Conservation (phyloP, 2,888 invertebrate genomes). For the Dicroscelio sp. region DNA sequence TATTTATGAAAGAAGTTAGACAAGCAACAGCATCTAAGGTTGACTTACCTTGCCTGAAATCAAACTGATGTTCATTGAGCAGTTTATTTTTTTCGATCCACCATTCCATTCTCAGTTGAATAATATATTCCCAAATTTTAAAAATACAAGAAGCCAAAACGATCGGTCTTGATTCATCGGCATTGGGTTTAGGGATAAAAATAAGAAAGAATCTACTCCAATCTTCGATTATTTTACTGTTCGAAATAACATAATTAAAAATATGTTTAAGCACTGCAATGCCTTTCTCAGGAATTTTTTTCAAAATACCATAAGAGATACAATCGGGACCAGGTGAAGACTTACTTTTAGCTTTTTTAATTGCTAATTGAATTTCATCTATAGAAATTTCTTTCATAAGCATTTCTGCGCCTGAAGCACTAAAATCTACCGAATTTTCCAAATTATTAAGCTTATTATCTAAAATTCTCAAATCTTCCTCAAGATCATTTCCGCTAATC, state of each 20-base stretch:
- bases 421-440: background rate
- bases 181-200: constrained; percentile 22
- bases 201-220: background rate
- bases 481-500: background rate
- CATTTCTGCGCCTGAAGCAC: background rate
- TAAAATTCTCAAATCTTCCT: background rate
- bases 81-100: no score
- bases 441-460: background rate
- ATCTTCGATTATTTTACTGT: background rate
- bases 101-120: constrained; percentile 36
- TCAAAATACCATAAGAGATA: background rate
- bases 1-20: no score
- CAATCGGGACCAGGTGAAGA: constrained; percentile 32
- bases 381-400: background rate
- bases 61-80: no score
- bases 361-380: background rate
- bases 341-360: background rate
- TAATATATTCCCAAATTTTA: constrained; percentile 10
- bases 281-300: background rate
- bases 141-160: constrained; percentile 16
- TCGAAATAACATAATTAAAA: background rate
- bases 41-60: no score
- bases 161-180: constrained; percentile 3
- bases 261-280: background rate
- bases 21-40: no score